Evolutionary conservation across 2,113 vertebrate genomes (phyloP), one percentile per base, ranked within the genome.

Genomic region (Ardeotis arabs): DNA sequence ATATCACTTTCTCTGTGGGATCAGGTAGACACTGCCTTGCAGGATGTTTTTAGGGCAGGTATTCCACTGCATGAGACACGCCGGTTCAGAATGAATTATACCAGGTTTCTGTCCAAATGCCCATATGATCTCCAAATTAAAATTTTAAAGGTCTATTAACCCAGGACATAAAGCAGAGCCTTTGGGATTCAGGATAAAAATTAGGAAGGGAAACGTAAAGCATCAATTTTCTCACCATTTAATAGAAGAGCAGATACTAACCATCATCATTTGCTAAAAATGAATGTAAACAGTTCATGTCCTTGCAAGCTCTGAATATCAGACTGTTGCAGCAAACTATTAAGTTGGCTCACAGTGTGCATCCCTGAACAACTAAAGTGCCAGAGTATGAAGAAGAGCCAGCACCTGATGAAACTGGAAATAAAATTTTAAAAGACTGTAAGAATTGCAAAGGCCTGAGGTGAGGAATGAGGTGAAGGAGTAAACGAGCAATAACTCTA

Each of bases 101-200:
- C 1, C 23, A 70, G 41, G 4, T 53, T 72, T 47, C 55, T 90
- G 47, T 82, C 25, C 28, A 47, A 95, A 91, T 17, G 21, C 29
- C 12, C 49, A 91, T 24, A 19, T 91, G 19, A 95, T 73, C 92
- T 84, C 67, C 28, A 81, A 97, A 67, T 63, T 66, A 69, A 94
- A 95, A 72, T 39, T 90, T 69, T 79, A 68, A 82, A 56, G 58
- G 50, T 10, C 15, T 92, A 41, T 84, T 90, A 94, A 78, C 29
- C 29, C 17, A 64, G 29, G 72, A 53, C 21, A 76, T 37, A 86
- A 93, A 73, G 35, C 55, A n/a, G 9, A 68, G n/a, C 27, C 29
- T 87, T 84, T 49, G 58, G 27, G 19, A 59, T 44, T 89, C 2
- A 7, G 50, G 59, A 55, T 73, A 75, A 96, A 81, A 89, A 93